A percentile compares a stretch with the other conserved stretches of the same genome.
phyloP scores from a whole-genome alignment of 2,797 vertebrate genomes.

The Acanthis flammea region DNA sequence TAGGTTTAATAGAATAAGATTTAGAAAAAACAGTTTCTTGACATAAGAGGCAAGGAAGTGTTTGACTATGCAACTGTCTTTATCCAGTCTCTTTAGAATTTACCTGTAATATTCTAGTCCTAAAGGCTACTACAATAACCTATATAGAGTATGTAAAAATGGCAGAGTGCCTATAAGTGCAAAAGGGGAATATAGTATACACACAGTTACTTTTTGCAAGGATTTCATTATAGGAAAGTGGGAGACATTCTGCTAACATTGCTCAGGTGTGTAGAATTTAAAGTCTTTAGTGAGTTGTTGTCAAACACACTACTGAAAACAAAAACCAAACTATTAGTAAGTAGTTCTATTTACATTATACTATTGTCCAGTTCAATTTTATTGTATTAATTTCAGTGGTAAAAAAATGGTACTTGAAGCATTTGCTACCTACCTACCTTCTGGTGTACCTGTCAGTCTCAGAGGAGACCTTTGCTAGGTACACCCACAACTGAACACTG shows the following conservation, averaged over 20 bases:
- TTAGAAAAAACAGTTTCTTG: neutral
- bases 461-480: neutral
- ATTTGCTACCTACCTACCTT: neutral
- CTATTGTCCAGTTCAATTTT: neutral
- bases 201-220: neutral
- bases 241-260: slow-evolving; percentile 46
- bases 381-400: neutral
- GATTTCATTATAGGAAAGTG: slow-evolving; percentile 44
- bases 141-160: neutral
- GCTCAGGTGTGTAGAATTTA: slow-evolving; percentile 39
- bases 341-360: neutral
- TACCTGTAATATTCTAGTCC: neutral
- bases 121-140: neutral
- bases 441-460: neutral
- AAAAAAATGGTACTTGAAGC: neutral
- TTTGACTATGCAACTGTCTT: neutral
- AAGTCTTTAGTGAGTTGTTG: slow-evolving; percentile 40
- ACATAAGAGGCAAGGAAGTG: neutral
- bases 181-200: neutral
- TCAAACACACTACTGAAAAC: neutral
- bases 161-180: neutral
- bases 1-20: neutral
- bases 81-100: neutral
- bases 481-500: neutral
- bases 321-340: neutral